Base-by-base conservation (phyloP, 2,113 vertebrate species). In the Stictonetta naevosa region DNA sequence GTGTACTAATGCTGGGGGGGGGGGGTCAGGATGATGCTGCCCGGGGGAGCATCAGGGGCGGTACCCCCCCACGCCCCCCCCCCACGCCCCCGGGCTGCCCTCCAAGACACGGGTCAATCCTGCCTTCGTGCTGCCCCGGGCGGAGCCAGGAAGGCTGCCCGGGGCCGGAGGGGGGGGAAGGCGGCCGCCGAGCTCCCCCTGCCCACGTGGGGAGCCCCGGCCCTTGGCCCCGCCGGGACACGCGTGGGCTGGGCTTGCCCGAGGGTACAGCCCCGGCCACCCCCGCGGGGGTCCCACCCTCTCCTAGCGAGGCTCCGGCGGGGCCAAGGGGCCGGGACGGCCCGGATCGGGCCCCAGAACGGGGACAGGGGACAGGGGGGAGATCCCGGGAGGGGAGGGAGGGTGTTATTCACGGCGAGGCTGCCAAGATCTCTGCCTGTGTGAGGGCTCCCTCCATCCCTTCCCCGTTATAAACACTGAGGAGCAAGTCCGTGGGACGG, bases 401-500 rank as follows among this genome's bases (percentile, higher is more conserved):
- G 11, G 13, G 23, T 46, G 50, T 52, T 48, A 22, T 25, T 52
- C 23, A 52, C 25, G 50, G 23, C 13, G 50, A 52, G 23, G 50
- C 59, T 46, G 67, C 62, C 38, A 48, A 50, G 59, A 83, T 52
- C 40, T 74, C 56, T 40, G 56, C 38, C 55, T 38, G 52, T 38
- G 60, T 25, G 64, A 92, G 82, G 79, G 83, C 52, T 86, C 64
- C 69, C 81, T 76, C 73, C 80, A 75, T 38, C 84, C 74, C 38
- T 75, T 72, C 53, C 56, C 78, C 78, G 56, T 74, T 91, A 73
- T 74, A 83, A 91, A 97, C 93, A 83, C 50, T 19, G 76, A 76
- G 62, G 71, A 44, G 59, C 53, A 71, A 62, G 83, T 66, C 36
- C 33, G 31, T 15, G 58, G 78, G 62, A 60, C 17, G 14, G 72